Evolutionary conservation across 2,797 vertebrate genomes (phyloP).

Genomic region (Gadopsis marmoratus): DNA sequence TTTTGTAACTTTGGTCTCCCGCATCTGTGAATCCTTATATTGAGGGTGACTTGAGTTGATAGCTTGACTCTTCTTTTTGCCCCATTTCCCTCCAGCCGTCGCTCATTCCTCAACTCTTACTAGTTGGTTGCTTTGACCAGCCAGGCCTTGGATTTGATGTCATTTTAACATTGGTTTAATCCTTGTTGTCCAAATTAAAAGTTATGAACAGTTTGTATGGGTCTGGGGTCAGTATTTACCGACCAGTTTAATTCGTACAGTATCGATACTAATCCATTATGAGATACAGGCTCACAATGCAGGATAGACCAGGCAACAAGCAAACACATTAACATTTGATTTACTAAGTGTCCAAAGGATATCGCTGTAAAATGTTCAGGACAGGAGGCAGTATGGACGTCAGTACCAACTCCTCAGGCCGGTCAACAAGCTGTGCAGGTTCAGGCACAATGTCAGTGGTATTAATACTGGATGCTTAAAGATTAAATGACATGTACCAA

Average conservation of each 20-base stretch:
- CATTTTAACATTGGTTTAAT: slow-evolving; percentile 89
- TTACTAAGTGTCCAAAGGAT: background rate
- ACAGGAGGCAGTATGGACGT: background rate
- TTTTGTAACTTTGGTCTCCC: slow-evolving; percentile 86
- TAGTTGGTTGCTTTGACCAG: slow-evolving; percentile 79
- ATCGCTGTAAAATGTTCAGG: background rate
- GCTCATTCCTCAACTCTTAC: slow-evolving; percentile 68
- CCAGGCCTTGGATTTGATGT: slow-evolving; percentile 82
- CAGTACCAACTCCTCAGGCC: background rate
- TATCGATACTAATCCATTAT: background rate
- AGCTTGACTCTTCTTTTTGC: slow-evolving; percentile 71
- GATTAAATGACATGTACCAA: background rate
- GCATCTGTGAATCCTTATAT: slow-evolving; percentile 84
- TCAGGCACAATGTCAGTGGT: background rate
- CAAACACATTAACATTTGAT: background rate
- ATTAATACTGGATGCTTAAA: background rate
- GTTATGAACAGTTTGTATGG: slow-evolving; percentile 81
- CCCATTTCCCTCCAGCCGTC: slow-evolving; percentile 68
- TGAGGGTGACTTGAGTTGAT: slow-evolving; percentile 81
- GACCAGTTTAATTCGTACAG: background rate
- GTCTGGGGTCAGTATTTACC: slow-evolving; percentile 56
- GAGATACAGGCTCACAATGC: background rate
- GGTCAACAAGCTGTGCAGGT: background rate
- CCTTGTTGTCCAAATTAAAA: slow-evolving; percentile 92
- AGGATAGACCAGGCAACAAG: background rate